Base-by-base conservation (phyloP, 2,797 vertebrate species). In the Mionectes olivaceus region DNA sequence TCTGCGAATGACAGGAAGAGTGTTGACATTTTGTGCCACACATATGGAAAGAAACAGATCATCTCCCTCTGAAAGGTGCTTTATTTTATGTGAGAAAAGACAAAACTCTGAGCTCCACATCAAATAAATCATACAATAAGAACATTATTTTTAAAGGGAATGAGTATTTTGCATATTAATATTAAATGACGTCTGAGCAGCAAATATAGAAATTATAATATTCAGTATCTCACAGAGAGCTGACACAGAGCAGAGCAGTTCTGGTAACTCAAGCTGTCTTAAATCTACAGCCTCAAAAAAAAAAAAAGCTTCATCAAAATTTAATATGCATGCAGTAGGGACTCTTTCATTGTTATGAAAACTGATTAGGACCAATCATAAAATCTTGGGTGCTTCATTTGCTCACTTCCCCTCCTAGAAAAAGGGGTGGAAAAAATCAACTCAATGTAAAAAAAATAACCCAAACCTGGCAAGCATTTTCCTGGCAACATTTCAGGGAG, bases 111-210 rank as follows among this genome's bases (percentile, higher is more conserved):
- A 93, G 91, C 49, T 87, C n/a, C 59, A 84, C 89, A 96, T 96
- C 94, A 97, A 96, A 96, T 95, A 95, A 96, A 94, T 93, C 89
- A 95, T 93, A 97, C 88, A 96, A 95, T 92, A 95, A 93, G 87
- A 95, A 94, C 91, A 89, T 90, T 94, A 93, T 95, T 95, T 96
- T 96, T 92, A 96, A 96, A 94, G 70, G 68, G 95, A 93, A 85
- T 30, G 41, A 93, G 61, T 89, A 88, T 95, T 97, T 97, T 96
- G 93, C 93, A 94, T 94, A 95, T 97, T 95, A 96, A 96, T 96
- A 95, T 95, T 97, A 90, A 92, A 95, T 95, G 67, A 94, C 82
- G 82, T 56, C 61, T 81, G 89, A 81, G 79, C 47, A 83, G 90
- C 43, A 91, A 93, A 96, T 96, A 95, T 22, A 95, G 81, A 89